These are phyloP conservation scores for Petaurus breviceps DNA, from an alignment of 2,113 vertebrate genomes.

Conservation along the genomic window DNA sequence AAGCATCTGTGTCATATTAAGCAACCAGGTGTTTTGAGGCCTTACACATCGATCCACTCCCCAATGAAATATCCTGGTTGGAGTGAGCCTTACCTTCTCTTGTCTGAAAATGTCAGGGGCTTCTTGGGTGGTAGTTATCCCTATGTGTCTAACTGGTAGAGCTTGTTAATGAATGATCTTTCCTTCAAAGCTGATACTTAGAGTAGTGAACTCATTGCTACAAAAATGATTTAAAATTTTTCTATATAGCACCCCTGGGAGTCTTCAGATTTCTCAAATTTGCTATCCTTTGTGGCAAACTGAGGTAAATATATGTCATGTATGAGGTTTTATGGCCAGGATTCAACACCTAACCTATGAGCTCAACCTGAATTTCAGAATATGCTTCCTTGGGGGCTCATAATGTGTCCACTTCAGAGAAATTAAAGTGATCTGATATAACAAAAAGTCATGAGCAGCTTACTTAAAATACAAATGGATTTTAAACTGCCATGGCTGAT, in stretches of 20 bases:
- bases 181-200: conserved; percentile 39
- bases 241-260: background rate
- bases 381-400: conserved; percentile 70
- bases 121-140: conserved; percentile 18
- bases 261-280: conserved; percentile 40
- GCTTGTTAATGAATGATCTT: conserved; percentile 13
- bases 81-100: background rate
- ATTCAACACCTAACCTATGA: conserved; percentile 68
- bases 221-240: conserved; percentile 4
- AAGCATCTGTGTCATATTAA: background rate
- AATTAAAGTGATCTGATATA: conserved; percentile 68
- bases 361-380: conserved; percentile 71
- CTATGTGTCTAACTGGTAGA: conserved; percentile 9
- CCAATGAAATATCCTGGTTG: background rate
- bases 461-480: conserved; percentile 65
- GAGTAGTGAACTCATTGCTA: conserved; percentile 26
- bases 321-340: conserved; percentile 54
- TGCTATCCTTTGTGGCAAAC: conserved; percentile 30
- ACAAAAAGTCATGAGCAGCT: conserved; percentile 67
- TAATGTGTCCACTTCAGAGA: conserved; percentile 70
- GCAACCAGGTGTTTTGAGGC: background rate
- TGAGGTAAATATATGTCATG: background rate
- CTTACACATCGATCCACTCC: background rate
- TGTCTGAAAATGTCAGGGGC: background rate
- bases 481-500: conserved; percentile 52